Conservation (phyloP, 92 coral and sea anemone species). For the Parazoanthus atlanticus region DNA sequence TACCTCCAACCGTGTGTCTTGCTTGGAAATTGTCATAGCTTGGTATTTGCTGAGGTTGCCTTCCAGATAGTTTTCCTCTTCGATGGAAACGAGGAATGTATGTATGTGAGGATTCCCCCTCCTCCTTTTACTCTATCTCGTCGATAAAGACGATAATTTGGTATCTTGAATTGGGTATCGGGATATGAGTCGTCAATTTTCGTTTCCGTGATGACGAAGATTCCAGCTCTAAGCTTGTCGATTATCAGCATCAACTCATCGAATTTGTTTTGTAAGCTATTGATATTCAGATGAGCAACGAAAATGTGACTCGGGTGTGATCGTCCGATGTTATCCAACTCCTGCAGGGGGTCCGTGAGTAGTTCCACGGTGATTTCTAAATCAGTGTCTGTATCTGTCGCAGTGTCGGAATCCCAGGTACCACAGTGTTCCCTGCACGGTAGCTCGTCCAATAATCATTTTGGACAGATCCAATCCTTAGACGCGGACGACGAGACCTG, state of each 20-base stretch:
- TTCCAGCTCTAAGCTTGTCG: slow-evolving; percentile 8
- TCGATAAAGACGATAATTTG: slow-evolving; percentile 24
- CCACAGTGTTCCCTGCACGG: slow-evolving; percentile 4
- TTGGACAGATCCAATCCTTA: slow-evolving; percentile 7
- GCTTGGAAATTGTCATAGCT: too few species aligned
- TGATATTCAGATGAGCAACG: slow-evolving; percentile 16
- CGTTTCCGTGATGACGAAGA: slow-evolving; percentile 17
- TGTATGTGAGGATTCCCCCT: slow-evolving; percentile 51
- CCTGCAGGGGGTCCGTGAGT: background rate
- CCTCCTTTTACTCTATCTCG: slow-evolving; percentile 31
- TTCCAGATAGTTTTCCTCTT: too few species aligned
- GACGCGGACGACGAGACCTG: slow-evolving; percentile 6
- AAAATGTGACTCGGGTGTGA: background rate
- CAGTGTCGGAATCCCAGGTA: background rate
- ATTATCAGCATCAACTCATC: slow-evolving; percentile 8
- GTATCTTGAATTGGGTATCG: background rate
- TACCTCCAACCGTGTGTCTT: too few species aligned
- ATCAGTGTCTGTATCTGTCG: background rate
- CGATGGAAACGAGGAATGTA: slow-evolving; percentile 17
- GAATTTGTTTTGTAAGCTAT: slow-evolving; percentile 34
- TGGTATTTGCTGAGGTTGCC: too few species aligned
- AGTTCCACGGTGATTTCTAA: background rate
- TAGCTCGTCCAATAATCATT: background rate
- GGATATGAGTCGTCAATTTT: slow-evolving; percentile 33
- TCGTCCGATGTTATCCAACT: background rate